A percentile compares a stretch with the other conserved stretches of the same genome.
phyloP scores from a whole-genome alignment of 2,888 invertebrate genomes.

The Heliconius hortense region DNA sequence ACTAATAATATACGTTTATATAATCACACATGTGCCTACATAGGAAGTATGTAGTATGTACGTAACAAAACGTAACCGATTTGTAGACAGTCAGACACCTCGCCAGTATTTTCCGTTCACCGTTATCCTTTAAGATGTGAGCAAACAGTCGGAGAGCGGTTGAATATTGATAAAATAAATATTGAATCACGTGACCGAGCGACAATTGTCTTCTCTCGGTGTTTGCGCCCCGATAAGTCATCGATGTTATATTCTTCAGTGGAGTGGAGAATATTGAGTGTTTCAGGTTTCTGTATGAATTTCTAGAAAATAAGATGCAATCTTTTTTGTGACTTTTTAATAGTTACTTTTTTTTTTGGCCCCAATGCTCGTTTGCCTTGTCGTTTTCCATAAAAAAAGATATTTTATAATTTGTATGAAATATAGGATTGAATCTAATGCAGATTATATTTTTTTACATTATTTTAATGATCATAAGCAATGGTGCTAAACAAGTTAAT shows the following conservation, averaged over 20 bases:
- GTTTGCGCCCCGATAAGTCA: conserved; percentile 51
- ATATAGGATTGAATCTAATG: too few species aligned
- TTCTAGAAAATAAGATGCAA: background rate
- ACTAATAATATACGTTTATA: background rate
- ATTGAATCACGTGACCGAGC: conserved; percentile 67
- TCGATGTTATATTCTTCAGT: conserved; percentile 42
- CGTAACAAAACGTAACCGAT: background rate
- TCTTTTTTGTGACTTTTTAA: background rate
- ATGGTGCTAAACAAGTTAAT: too few species aligned
- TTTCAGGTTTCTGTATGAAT: conserved; percentile 17
- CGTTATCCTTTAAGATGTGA: conserved; percentile 34
- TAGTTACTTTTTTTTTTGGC: too few species aligned
- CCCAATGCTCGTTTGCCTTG: too few species aligned
- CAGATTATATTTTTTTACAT: too few species aligned
- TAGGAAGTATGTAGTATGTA: background rate
- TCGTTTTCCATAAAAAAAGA: too few species aligned
- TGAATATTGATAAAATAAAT: conserved; percentile 77
- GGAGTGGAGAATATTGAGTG: conserved; percentile 23
- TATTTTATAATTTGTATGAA: too few species aligned
- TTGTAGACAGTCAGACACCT: conserved; percentile 8
- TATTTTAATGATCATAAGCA: too few species aligned
- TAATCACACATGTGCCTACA: background rate
- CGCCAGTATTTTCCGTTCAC: conserved; percentile 20
- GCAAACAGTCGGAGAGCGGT: conserved; percentile 54
- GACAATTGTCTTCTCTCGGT: conserved; percentile 49